phyloP scores from a whole-genome alignment of 1,140 invertebrate genomes.

The Musca domestica region DNA sequence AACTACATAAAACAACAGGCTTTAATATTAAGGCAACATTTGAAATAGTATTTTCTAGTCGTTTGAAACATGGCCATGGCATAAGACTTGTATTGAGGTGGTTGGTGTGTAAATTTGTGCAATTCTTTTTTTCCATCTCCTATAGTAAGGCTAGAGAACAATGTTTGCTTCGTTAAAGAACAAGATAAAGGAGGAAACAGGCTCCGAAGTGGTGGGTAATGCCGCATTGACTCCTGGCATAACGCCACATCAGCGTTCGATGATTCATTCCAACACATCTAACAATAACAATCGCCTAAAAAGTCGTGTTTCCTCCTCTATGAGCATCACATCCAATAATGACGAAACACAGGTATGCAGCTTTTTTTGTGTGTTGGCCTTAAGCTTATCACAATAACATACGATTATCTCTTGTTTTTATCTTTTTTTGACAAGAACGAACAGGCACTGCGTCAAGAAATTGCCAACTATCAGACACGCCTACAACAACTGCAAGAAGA shows the following conservation, averaged over 20 bases:
- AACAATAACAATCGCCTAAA: constrained; percentile 56
- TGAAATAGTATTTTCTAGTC: too few species aligned
- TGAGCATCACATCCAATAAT: constrained; percentile 59
- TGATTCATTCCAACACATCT: constrained; percentile 43
- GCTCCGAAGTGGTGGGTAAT: constrained; percentile 61
- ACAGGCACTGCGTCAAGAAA: constrained; percentile 63
- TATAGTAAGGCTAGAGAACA: not conserved
- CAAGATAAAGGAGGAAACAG: constrained; percentile 73
- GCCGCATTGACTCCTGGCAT: constrained; percentile 6
- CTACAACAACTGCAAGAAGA: constrained; percentile 61
- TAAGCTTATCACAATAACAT: not conserved
- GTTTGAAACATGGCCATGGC: too few species aligned
- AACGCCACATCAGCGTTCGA: constrained; percentile 29
- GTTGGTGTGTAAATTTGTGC: constrained; percentile 34
- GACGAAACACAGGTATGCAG: constrained; percentile 3
- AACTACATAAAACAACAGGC: too few species aligned
- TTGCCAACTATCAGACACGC: constrained; percentile 60
- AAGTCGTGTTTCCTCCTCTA: constrained; percentile 62
- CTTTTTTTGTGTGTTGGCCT: not conserved
- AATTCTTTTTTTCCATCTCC: constrained; percentile 33
- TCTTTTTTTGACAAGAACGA: constrained; percentile 57
- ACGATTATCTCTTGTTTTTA: constrained; percentile 9
- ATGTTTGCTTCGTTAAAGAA: constrained; percentile 71
- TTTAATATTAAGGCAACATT: too few species aligned
- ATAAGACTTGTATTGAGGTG: too few species aligned